A percentile compares a stretch with the other conserved stretches of the same genome.
These are phyloP conservation scores for Troilus luridus DNA, from an alignment of 2,888 invertebrate genomes.

Conservation along the genomic window DNA sequence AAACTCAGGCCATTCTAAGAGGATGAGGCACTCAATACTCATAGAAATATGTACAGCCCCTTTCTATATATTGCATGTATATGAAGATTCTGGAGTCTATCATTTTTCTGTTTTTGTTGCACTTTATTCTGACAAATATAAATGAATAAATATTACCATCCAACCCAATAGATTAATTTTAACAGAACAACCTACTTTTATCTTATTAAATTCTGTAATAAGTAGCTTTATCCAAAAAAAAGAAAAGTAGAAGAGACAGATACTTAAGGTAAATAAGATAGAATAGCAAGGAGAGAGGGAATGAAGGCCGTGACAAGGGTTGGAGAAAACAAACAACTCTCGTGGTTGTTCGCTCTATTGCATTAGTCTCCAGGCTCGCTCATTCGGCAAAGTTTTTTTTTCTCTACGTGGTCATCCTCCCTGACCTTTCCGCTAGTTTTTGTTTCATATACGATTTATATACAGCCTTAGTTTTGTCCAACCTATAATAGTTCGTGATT, in stretches of 20 bases:
- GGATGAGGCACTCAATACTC: too few species aligned
- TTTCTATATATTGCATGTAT: too few species aligned
- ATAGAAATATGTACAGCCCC: too few species aligned
- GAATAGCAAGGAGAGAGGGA: neutral
- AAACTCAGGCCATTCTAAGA: too few species aligned
- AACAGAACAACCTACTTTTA: too few species aligned
- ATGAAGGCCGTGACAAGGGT: neutral
- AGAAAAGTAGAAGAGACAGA: neutral
- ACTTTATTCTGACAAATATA: too few species aligned
- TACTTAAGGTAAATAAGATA: conserved; percentile 11
- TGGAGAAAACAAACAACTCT: neutral
- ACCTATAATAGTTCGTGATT: neutral
- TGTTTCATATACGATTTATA: neutral
- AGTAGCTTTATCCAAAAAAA: neutral
- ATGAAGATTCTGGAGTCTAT: too few species aligned
- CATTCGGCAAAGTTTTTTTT: neutral
- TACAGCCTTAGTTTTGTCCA: neutral
- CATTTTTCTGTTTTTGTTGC: too few species aligned
- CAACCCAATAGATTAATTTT: too few species aligned
- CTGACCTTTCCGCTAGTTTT: neutral
- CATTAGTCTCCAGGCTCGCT: neutral
- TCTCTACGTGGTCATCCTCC: neutral
- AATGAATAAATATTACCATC: too few species aligned
- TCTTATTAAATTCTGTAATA: too few species aligned
- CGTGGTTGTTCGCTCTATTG: neutral